Evolutionary conservation across 2,113 vertebrate species (phyloP).

Genomic region (Ginglymostoma cirratum): DNA sequence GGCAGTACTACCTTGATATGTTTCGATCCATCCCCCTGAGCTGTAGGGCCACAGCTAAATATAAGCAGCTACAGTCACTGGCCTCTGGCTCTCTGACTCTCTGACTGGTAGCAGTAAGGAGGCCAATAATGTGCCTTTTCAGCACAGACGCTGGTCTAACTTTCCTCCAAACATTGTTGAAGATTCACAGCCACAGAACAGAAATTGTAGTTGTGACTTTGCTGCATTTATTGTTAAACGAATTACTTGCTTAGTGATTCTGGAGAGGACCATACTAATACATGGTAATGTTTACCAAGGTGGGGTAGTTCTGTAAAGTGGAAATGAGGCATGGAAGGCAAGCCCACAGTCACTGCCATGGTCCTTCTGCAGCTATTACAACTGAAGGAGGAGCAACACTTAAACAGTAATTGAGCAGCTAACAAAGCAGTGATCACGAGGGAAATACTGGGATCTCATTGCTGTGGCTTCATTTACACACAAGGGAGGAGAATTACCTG

Average conservation of each 20-base stretch:
- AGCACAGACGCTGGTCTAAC: neutral
- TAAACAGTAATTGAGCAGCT: slow-evolving; percentile 15
- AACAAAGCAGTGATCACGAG: slow-evolving; percentile 24
- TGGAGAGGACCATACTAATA: neutral
- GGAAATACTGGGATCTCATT: neutral
- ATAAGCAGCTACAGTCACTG: neutral
- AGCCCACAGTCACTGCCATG: neutral
- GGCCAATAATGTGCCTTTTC: neutral
- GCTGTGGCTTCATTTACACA: neutral
- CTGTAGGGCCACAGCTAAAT: neutral
- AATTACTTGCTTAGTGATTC: neutral
- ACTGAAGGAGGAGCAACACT: slow-evolving; percentile 4
- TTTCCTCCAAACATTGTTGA: neutral
- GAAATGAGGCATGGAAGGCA: too few species aligned
- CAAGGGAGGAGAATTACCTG: neutral
- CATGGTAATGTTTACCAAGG: too few species aligned
- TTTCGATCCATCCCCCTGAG: neutral
- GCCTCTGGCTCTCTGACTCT: neutral
- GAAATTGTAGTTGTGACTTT: neutral
- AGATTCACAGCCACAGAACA: neutral
- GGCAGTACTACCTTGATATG: neutral
- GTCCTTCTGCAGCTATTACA: neutral
- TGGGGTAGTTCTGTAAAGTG: too few species aligned
- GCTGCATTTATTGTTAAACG: neutral
- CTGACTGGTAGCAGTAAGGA: neutral